Conservation (phyloP, 2,888 invertebrate genomes). For the Melanostoma scalare region DNA sequence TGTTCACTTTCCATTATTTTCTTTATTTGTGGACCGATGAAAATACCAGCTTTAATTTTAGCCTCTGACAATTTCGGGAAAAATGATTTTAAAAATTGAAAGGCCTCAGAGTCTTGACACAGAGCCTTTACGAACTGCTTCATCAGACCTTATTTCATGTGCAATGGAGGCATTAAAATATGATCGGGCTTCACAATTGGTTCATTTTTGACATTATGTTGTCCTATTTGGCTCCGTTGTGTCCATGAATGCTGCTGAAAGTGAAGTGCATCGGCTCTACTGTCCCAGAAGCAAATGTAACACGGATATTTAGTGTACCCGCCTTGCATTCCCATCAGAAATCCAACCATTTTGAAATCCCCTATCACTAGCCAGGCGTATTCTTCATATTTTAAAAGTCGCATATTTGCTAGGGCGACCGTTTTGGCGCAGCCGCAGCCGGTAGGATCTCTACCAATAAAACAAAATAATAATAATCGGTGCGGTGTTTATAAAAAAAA, state of each 20-base stretch:
- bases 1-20: too few species aligned
- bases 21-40: too few species aligned
- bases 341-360: conserved; percentile 77
- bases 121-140: conserved; percentile 3
- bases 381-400: conserved; percentile 74
- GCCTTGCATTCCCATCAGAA: conserved; percentile 74
- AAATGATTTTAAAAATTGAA: background rate
- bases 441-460: too few species aligned
- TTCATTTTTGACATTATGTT: background rate
- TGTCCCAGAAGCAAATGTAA: conserved; percentile 75
- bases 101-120: background rate
- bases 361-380: conserved; percentile 75
- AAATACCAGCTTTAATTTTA: too few species aligned
- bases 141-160: conserved; percentile 4
- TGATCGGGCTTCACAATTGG: too few species aligned
- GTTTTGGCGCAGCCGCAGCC: too few species aligned
- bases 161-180: conserved; percentile 1
- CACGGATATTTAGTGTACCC: conserved; percentile 72
- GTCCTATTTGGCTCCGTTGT: background rate
- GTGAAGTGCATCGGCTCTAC: conserved; percentile 42
- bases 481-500: too few species aligned
- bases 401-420: too few species aligned
- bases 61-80: too few species aligned
- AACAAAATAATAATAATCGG: too few species aligned
- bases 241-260: background rate